Base-by-base conservation (phyloP, 23 tunicate genomes). In the Trididemnum miniatum region DNA sequence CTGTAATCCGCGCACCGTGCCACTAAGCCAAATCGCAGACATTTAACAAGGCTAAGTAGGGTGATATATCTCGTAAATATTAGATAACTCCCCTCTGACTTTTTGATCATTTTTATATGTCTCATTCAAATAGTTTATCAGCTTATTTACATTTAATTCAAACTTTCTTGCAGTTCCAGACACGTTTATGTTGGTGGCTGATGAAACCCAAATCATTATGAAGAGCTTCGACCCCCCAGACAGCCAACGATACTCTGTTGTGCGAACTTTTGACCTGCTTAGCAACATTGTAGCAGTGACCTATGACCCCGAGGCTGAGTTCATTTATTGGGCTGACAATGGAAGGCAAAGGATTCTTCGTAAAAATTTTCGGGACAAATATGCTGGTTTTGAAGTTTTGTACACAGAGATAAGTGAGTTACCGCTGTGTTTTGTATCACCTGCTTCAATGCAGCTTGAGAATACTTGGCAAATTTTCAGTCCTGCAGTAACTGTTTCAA, bases 311-410 rank as follows among this genome's bases (percentile, higher is more conserved):
- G 81, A 65, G 69, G 73, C 88, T 34, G 76, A 78, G 51, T 89
- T 52, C 39, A 77, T 95, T 23, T 95, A 95, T 54, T 95, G 99
- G 99, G 90, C 96, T 3, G 99, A 95, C 51, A 95, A 90, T 71
- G 99, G 99, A 5, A 44, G 95, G 1, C 85, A 95, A 35, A 82
- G 83, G 32, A 82, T 95, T 1, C 35, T 50, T 23, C 49, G 99
- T 20, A 89, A 89, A 50, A 35, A 51, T 20, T 23, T 89, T 31
- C 34, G 75, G 65, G 85, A 52, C 25, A 82, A 38, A 22, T 69
- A 59, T 36, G 85, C 66, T 18, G 79, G 69, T 34, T 59, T 77
- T 22, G 94, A 89, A 66, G 44, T 37, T 3, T 52, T 89, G 12
- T 89, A 83, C 84, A 83, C 79, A 9, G 57, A 89, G 22, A 89